Evolutionary conservation across 1,140 invertebrate genomes (phyloP), one percentile per base, ranked within the genome.

Genomic region (Pentalonia nigronervosa): DNA sequence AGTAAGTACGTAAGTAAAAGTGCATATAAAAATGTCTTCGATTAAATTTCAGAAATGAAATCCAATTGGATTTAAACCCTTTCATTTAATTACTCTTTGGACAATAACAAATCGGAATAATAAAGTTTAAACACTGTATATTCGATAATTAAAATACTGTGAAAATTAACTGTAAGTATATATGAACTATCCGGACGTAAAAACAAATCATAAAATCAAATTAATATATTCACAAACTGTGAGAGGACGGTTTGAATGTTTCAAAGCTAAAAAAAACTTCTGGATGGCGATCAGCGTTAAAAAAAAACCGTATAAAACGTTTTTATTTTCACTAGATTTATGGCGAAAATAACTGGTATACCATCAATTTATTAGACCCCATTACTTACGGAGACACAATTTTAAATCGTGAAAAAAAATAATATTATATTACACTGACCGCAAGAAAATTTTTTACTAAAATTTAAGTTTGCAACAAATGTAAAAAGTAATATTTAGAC

Each of bases 131-230:
- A 47, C 25, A 47, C 23, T 41, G 23, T 7, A 41, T 41, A 84
- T 1, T 84, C 9, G 83, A 86, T 23, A 25, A n/a, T 86, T 86
- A 47, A 86, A 86, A 86, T 86, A 86, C 84, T 30, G 84, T n/a
- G 60, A 76, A 47, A 47, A 45, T 41, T 45, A 84, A 41, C 9
- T 41, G 23, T 45, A 76, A 41, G 83, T 84, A 41, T 41, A 36
- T 45, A 45, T 23, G 23, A 45, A 45, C 25, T n/a, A n/a, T 25
- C 21, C 9, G 25, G 36, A 84, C 36, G 45, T 84, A 84, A 84
- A 84, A 84, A 45, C 83, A 45, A 84, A 84, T 45, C 83, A 84
- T 84, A 84, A 84, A 84, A 84, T 84, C 83, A 84, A 84, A 84
- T 84, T 84, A 84, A 45, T 84, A 45, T 84, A 45, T 84, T 84